Evolutionary conservation across 2,888 invertebrate genomes (phyloP).

Genomic region (Torymus tubicola): DNA sequence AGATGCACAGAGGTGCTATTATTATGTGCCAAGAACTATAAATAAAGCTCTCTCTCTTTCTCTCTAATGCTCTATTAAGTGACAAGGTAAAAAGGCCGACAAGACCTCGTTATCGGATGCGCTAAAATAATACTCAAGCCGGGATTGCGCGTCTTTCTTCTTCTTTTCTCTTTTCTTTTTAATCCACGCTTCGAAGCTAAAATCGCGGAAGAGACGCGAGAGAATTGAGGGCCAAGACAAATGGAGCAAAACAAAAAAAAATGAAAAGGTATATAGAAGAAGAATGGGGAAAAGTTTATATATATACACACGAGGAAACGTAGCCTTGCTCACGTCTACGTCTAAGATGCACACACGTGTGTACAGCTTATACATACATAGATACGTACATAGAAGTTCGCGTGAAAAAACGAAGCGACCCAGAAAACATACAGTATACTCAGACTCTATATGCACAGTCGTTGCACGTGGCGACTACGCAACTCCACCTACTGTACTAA

Average conservation of each 20-base stretch:
- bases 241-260: conserved; percentile 3
- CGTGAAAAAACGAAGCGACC: conserved; percentile 41
- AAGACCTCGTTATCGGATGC: conserved; percentile 49
- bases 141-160: too few relatives aligned
- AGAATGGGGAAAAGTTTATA: not conserved
- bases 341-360: not conserved
- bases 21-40: conserved; percentile 31
- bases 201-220: conserved; percentile 1
- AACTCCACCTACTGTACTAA: not conserved
- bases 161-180: not conserved
- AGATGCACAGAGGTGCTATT: conserved; percentile 7
- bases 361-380: not conserved
- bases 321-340: not conserved
- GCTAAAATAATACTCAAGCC: conserved; percentile 41
- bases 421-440: conserved; percentile 30
- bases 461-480: not conserved
- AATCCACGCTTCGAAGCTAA: conserved; percentile 28
- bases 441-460: not conserved
- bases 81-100: conserved; percentile 48
- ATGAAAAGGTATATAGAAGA: not conserved
- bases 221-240: not conserved
- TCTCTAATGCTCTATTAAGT: conserved; percentile 25
- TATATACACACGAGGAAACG: not conserved
- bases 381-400: not conserved
- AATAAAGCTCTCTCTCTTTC: conserved; percentile 41